Conservation (phyloP, 2,888 invertebrate species). For the Antheraea yamamai region DNA sequence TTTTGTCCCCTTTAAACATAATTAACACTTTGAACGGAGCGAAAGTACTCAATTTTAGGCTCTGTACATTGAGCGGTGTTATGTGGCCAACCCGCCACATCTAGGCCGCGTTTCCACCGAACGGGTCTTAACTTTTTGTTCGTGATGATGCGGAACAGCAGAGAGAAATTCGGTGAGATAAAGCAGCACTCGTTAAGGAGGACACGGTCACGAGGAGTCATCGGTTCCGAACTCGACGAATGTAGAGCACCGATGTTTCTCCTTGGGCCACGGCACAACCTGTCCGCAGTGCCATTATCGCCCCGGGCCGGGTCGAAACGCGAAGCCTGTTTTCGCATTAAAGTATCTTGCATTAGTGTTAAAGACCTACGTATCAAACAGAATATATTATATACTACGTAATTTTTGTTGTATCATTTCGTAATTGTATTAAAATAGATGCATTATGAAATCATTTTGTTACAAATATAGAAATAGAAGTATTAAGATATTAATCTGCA, state of each 20-base stretch:
- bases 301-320: conserved; percentile 56
- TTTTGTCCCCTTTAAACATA: conserved; percentile 46
- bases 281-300: conserved; percentile 55
- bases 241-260: conserved; percentile 76
- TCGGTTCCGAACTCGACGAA: conserved; percentile 73
- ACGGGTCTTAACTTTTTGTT: conserved; percentile 79
- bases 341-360: conserved; percentile 12
- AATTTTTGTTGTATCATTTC: neutral
- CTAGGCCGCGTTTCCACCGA: conserved; percentile 74
- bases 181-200: conserved; percentile 74
- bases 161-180: conserved; percentile 79
- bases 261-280: conserved; percentile 61
- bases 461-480: conserved; percentile 20
- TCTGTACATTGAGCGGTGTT: conserved; percentile 40
- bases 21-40: conserved; percentile 51
- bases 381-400: conserved; percentile 1
- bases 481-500: conserved; percentile 39
- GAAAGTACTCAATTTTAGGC: conserved; percentile 47
- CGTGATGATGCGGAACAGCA: conserved; percentile 77
- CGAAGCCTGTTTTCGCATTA: conserved; percentile 37
- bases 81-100: conserved; percentile 56
- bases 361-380: neutral
- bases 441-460: conserved; percentile 18
- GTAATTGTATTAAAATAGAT: conserved; percentile 11
- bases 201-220: conserved; percentile 79